These are phyloP conservation scores for Virgularia gustaviana DNA, from an alignment of 92 coral and sea anemone genomes.

Conservation along the genomic window DNA sequence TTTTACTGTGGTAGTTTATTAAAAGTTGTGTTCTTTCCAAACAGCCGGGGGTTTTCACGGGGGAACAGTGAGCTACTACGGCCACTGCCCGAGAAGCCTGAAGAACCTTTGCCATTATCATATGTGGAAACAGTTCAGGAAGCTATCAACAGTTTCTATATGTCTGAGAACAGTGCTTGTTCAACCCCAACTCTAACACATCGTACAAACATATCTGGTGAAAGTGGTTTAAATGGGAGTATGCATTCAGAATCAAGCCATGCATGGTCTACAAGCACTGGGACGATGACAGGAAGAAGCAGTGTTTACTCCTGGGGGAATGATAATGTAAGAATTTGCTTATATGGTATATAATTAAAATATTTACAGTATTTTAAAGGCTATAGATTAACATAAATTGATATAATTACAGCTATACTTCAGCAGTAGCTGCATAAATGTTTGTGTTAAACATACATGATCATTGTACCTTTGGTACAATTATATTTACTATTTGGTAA, in stretches of 20 bases:
- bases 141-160: slow-evolving; percentile 65
- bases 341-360: not conserved
- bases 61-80: slow-evolving; percentile 83
- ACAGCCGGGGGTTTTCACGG: slow-evolving; percentile 97
- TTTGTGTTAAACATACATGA: too few relatives aligned
- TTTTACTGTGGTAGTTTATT: not conserved
- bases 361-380: not conserved
- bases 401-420: too few relatives aligned
- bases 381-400: too few relatives aligned
- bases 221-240: slow-evolving; percentile 63
- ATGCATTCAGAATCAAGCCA: slow-evolving; percentile 66
- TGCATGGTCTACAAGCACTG: slow-evolving; percentile 95
- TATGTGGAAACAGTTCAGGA: slow-evolving; percentile 82
- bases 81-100: slow-evolving; percentile 97
- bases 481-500: too few relatives aligned
- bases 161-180: slow-evolving; percentile 78
- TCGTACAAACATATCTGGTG: slow-evolving; percentile 62
- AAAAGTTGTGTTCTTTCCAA: not conserved
- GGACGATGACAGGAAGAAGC: slow-evolving; percentile 87
- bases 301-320: slow-evolving; percentile 99
- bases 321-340: slow-evolving; percentile 96
- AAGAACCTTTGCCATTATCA: slow-evolving; percentile 84
- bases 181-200: slow-evolving; percentile 67
- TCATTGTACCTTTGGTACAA: too few relatives aligned
- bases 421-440: too few relatives aligned